Conservation (phyloP, 2,888 invertebrate species). For the Clivina fossor region DNA sequence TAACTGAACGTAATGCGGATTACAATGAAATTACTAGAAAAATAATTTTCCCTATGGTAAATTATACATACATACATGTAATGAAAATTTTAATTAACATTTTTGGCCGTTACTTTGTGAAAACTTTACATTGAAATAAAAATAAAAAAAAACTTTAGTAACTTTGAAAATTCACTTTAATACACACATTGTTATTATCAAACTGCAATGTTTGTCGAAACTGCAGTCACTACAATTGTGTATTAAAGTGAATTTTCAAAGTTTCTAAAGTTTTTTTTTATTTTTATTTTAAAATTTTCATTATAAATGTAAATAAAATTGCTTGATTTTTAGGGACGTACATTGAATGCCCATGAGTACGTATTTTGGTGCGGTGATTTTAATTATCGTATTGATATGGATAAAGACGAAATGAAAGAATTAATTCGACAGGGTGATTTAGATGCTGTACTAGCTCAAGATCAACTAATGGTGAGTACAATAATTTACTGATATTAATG, state of each 20-base stretch:
- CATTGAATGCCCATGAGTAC: slow-evolving; percentile 93
- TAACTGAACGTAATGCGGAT: slow-evolving; percentile 92
- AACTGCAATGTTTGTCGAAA: background rate
- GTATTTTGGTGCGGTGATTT: slow-evolving; percentile 99
- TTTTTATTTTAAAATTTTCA: background rate
- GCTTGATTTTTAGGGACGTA: slow-evolving; percentile 64
- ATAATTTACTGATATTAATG: background rate
- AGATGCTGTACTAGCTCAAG: slow-evolving; percentile 75
- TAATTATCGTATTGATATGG: slow-evolving; percentile 96
- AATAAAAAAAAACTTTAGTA: no score
- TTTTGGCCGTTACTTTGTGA: no score
- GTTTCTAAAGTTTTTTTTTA: slow-evolving; percentile 4
- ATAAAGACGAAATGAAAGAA: slow-evolving; percentile 90
- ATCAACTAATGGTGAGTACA: slow-evolving; percentile 71
- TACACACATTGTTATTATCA: no score
- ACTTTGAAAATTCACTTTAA: no score
- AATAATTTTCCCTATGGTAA: slow-evolving; percentile 81
- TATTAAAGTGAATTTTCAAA: no score
- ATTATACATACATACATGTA: slow-evolving; percentile 11
- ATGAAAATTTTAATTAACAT: background rate
- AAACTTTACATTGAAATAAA: no score
- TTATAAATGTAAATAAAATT: slow-evolving; percentile 2
- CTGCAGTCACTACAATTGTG: no score
- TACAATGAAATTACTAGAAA: slow-evolving; percentile 94
- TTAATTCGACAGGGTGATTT: slow-evolving; percentile 75